Conservation (phyloP, 2,888 invertebrate genomes). For the Magallana nippona region DNA sequence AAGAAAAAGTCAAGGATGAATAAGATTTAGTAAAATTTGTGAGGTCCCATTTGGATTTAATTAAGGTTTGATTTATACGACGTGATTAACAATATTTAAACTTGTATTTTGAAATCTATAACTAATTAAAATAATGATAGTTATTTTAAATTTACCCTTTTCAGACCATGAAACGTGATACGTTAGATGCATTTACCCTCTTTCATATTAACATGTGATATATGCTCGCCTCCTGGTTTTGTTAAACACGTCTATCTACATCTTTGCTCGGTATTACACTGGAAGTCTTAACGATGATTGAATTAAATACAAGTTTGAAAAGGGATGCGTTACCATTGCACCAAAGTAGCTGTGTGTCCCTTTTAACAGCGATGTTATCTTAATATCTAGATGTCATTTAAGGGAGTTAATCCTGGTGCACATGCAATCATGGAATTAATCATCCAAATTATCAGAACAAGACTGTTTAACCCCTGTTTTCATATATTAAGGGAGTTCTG, state of each 20-base stretch:
- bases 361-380: constrained; percentile 6
- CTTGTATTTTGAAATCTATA: no score
- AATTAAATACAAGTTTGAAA: constrained; percentile 13
- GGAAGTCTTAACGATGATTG: constrained; percentile 5
- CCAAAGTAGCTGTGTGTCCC: neutral
- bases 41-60: no score
- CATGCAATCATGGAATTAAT: constrained; percentile 32
- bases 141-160: no score
- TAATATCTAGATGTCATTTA: neutral
- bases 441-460: neutral
- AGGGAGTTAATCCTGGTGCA: neutral
- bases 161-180: neutral
- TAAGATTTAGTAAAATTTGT: no score
- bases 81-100: no score
- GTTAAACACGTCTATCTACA: neutral
- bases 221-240: neutral
- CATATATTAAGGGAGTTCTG: neutral
- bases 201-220: neutral
- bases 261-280: neutral
- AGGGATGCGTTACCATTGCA: constrained; percentile 19
- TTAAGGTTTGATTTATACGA: no score
- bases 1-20: no score
- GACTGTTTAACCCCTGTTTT: neutral
- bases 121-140: no score
- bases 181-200: neutral